These are phyloP conservation scores for Tyrannus savana DNA, from an alignment of 2,113 vertebrate species.

Conservation along the genomic window DNA sequence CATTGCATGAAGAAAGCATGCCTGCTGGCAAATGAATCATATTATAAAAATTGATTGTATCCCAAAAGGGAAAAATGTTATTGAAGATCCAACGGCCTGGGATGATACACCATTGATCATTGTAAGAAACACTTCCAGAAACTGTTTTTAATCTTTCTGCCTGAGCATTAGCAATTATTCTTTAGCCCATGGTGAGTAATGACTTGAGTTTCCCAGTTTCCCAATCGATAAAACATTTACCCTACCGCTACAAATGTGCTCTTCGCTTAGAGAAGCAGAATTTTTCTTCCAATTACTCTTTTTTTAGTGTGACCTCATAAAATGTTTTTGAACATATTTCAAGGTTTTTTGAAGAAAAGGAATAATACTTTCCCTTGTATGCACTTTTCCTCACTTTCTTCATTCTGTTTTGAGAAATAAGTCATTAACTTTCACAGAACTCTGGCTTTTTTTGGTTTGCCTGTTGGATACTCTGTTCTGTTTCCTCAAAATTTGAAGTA, in stretches of 20 bases:
- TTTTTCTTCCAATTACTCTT: slow-evolving; percentile 86
- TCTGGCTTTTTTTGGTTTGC: not conserved
- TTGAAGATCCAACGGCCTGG: slow-evolving; percentile 87
- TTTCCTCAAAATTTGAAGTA: slow-evolving; percentile 18
- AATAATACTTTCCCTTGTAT: slow-evolving; percentile 2
- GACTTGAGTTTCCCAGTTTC: slow-evolving; percentile 85
- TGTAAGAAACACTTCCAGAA: slow-evolving; percentile 91
- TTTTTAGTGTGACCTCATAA: slow-evolving; percentile 79
- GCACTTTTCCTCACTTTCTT: not conserved
- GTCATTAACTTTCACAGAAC: slow-evolving; percentile 25
- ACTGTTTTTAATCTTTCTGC: slow-evolving; percentile 89
- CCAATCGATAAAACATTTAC: slow-evolving; percentile 90
- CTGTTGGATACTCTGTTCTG: not conserved
- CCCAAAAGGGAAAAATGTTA: slow-evolving; percentile 88
- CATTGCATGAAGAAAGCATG: slow-evolving; percentile 80
- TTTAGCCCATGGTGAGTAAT: slow-evolving; percentile 88
- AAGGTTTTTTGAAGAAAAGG: slow-evolving; percentile 61
- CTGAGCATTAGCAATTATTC: slow-evolving; percentile 88
- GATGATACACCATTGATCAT: slow-evolving; percentile 89
- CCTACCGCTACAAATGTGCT: slow-evolving; percentile 83
- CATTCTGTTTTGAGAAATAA: slow-evolving; percentile 48
- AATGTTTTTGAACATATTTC: slow-evolving; percentile 80
- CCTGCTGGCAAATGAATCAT: slow-evolving; percentile 85
- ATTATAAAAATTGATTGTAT: slow-evolving; percentile 89
- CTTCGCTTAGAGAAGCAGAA: slow-evolving; percentile 84